Evolutionary conservation across 2,888 invertebrate species (phyloP).

Genomic region (Diarsia mendica): DNA sequence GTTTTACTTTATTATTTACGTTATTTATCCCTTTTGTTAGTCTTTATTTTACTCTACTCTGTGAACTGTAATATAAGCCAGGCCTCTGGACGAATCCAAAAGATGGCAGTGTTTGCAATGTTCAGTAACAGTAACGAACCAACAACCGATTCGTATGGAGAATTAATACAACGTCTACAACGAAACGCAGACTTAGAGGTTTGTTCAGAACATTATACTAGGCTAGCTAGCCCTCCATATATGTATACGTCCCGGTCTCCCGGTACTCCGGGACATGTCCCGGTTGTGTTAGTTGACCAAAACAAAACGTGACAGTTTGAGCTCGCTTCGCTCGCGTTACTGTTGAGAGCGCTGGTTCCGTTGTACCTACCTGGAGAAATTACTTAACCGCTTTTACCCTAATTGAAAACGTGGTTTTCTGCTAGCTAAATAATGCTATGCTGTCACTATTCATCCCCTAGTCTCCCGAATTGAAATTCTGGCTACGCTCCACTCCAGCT

Average conservation of each 20-base stretch:
- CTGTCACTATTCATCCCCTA: too few relatives aligned
- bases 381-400: too few relatives aligned
- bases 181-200: constrained; percentile 27
- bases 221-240: background rate
- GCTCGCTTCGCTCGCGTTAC: background rate
- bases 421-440: too few relatives aligned
- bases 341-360: background rate
- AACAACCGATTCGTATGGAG: constrained; percentile 22
- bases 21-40: background rate
- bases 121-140: constrained; percentile 22
- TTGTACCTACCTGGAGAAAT: background rate
- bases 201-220: background rate
- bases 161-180: constrained; percentile 37
- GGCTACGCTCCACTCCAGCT: too few relatives aligned
- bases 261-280: background rate
- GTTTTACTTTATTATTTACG: background rate
- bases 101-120: constrained; percentile 51
- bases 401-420: too few relatives aligned
- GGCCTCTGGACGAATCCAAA: constrained; percentile 18
- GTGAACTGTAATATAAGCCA: background rate
- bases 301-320: too few relatives aligned
- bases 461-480: too few relatives aligned
- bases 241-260: background rate
- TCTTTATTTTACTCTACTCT: background rate
- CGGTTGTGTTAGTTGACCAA: too few relatives aligned